These are phyloP conservation scores for Bergia sp. DNA, from an alignment of 92 coral and sea anemone genomes.

Conservation along the genomic window DNA sequence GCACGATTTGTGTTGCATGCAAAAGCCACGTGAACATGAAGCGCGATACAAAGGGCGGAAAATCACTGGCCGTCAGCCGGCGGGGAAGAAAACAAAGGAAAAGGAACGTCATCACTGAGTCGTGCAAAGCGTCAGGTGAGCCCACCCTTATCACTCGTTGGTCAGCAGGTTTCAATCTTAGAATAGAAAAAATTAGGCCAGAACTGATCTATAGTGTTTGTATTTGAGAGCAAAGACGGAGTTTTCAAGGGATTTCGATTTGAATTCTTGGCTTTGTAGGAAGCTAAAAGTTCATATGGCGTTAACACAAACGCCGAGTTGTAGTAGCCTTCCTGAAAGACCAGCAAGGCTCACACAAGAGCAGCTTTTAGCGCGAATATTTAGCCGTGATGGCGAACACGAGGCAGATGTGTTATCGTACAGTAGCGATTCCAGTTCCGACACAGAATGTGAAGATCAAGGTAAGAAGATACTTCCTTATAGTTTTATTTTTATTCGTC, in stretches of 20 bases:
- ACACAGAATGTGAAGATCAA: slow-evolving; percentile 67
- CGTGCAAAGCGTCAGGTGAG: slow-evolving; percentile 37
- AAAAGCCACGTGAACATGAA: slow-evolving; percentile 13
- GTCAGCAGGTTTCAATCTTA: slow-evolving; percentile 38
- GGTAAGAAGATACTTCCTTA: slow-evolving; percentile 58
- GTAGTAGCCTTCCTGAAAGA: slow-evolving; percentile 57
- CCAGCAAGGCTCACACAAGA: slow-evolving; percentile 69
- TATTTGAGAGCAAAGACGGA: slow-evolving; percentile 4
- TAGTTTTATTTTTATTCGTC: no score
- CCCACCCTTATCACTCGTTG: slow-evolving; percentile 19
- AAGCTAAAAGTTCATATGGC: slow-evolving; percentile 62
- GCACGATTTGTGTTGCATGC: not conserved
- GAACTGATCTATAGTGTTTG: not conserved
- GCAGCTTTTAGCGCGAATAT: slow-evolving; percentile 81
- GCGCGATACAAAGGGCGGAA: not conserved
- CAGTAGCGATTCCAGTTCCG: slow-evolving; percentile 78
- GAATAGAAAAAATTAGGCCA: not conserved
- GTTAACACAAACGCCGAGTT: slow-evolving; percentile 74
- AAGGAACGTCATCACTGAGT: slow-evolving; percentile 18
- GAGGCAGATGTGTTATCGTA: slow-evolving; percentile 44
- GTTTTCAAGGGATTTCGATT: not conserved
- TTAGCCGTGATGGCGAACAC: slow-evolving; percentile 65
- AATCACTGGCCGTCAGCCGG: not conserved
- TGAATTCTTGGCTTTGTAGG: slow-evolving; percentile 25
- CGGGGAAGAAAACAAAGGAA: slow-evolving; percentile 10